Conservation (phyloP, 2,113 vertebrate species). For the Antechinus flavipes region DNA sequence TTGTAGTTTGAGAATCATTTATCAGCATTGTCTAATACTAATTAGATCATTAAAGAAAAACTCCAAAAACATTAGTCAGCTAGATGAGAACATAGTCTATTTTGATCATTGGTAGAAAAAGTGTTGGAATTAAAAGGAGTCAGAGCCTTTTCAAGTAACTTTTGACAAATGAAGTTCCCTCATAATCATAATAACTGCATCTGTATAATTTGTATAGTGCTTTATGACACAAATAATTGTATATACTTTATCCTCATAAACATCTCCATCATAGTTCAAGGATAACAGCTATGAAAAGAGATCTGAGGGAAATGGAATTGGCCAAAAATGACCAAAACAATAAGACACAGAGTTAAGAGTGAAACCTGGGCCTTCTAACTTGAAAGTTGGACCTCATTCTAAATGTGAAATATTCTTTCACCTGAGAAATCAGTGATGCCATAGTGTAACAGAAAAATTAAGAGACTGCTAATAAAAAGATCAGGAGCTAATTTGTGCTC, state of each 20-base stretch:
- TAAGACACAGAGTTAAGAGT: background rate
- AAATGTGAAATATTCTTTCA: background rate
- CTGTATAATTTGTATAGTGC: background rate
- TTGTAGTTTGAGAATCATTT: background rate
- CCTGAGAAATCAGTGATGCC: background rate
- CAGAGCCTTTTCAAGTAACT: background rate
- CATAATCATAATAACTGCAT: too few relatives aligned
- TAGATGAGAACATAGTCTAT: background rate
- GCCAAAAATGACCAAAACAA: background rate
- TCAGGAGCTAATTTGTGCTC: background rate
- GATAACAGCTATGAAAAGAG: background rate
- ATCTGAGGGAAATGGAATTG: background rate
- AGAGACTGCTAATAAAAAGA: background rate
- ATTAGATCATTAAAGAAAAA: background rate
- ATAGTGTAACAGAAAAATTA: background rate
- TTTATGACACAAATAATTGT: background rate
- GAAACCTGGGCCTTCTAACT: background rate
- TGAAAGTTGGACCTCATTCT: background rate
- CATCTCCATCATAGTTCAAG: background rate
- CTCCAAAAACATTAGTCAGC: background rate
- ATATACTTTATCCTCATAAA: background rate
- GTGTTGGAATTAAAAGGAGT: background rate
- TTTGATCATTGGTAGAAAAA: conserved; percentile 11
- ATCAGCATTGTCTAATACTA: background rate
- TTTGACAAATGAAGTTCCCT: too few relatives aligned